Conservation (phyloP, 23 tunicate species). For the Ascidia mentula region DNA sequence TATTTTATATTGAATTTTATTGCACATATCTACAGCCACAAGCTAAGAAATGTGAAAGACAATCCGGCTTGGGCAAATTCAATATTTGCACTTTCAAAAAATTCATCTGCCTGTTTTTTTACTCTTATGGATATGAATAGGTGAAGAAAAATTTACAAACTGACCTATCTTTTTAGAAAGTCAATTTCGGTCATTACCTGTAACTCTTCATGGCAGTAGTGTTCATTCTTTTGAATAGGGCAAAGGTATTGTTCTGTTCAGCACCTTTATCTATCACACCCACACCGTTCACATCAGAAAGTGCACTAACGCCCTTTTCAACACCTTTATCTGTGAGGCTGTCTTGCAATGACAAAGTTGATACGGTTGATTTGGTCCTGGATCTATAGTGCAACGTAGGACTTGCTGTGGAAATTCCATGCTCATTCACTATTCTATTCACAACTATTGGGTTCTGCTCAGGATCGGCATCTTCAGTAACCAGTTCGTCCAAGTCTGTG, state of each 20-base stretch:
- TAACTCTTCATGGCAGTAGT: background rate
- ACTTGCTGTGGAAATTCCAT: conserved; percentile 26
- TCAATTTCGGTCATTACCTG: too few species aligned
- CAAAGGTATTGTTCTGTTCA: background rate
- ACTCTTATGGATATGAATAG: too few species aligned
- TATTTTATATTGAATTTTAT: background rate
- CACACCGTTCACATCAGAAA: background rate
- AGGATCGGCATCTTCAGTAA: background rate
- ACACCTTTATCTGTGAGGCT: background rate
- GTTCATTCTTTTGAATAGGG: conserved; percentile 10
- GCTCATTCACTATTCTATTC: conserved; percentile 12
- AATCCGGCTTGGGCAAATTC: too few species aligned
- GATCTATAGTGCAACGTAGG: conserved; percentile 5
- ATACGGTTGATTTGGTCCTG: conserved; percentile 5
- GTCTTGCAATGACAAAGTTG: background rate
- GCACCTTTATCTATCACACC: background rate
- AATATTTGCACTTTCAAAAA: too few species aligned
- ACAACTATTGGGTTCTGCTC: conserved; percentile 1
- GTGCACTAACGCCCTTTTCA: background rate
- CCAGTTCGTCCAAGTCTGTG: background rate
- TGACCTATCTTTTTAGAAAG: too few species aligned
- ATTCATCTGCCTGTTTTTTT: too few species aligned
- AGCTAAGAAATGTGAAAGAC: too few species aligned
- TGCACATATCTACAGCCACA: too few species aligned
- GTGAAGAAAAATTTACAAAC: too few species aligned